Conservation (phyloP, 2,888 invertebrate species). For the Eurytoma californica region DNA sequence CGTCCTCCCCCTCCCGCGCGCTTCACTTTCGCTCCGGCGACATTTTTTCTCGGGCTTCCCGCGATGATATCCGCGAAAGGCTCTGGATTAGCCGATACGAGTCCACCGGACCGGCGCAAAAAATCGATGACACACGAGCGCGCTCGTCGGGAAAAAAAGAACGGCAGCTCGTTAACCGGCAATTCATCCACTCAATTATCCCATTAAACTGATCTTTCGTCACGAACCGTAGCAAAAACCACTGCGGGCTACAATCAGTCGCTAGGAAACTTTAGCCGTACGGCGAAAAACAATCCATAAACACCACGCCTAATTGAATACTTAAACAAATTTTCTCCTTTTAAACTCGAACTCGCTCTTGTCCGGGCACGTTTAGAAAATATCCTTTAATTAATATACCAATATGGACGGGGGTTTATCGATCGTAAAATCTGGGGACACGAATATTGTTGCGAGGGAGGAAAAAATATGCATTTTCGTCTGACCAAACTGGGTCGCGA, state of each 20-base stretch:
- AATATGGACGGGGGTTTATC: no score
- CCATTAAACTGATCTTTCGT: constrained; percentile 56
- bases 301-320: constrained; percentile 42
- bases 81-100: constrained; percentile 10
- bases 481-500: constrained; percentile 21
- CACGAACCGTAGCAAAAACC: constrained; percentile 47
- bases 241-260: constrained; percentile 20
- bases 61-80: neutral
- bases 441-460: no score
- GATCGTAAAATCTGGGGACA: no score
- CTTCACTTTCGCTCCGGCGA: constrained; percentile 31
- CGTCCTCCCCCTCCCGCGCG: neutral
- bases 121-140: constrained; percentile 39
- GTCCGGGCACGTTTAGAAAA: no score
- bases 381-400: no score
- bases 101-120: constrained; percentile 3
- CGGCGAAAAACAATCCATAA: constrained; percentile 39
- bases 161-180: constrained; percentile 19
- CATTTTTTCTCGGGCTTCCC: constrained; percentile 8
- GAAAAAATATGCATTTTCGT: neutral
- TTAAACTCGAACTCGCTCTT: neutral
- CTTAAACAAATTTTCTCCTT: constrained; percentile 21
- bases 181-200: constrained; percentile 54
- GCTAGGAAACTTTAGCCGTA: neutral
- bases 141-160: constrained; percentile 4